Base-by-base conservation (phyloP, 2,113 vertebrate genomes). In the Planiliza haematocheilus region DNA sequence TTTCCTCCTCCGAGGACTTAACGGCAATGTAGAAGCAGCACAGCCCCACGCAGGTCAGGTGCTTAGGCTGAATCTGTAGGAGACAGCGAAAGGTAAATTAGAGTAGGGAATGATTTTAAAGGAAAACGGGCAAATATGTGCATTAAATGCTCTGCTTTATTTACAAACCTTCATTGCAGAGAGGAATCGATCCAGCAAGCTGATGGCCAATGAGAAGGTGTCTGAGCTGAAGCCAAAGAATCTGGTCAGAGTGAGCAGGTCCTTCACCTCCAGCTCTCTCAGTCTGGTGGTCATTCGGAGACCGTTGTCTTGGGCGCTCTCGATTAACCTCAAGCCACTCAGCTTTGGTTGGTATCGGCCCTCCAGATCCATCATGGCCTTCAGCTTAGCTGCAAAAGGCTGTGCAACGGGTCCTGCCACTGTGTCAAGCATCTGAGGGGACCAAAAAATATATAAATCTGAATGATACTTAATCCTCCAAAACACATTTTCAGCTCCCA, bases 21-120 rank as follows among this genome's bases (percentile, higher is more conserved):
- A 97, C 94, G 41, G 97, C 97, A 30, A 99, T 91, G 84, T 98
- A 98, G 88, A 99, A 98, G 79, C 97, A 99, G 91, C 96, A 96
- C 10, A 99, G 92, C 37, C 97, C 97, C 45, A 99, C 96, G 68
- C 97, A 99, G 58, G 97, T 95, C 82, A 99, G 92, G 69, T 99
- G 96, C 81, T 99, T 99, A n/a, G 96, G 95, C 50, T 98, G 97
- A 67, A 99, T 96, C 97, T 99, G 85, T 10, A n/a, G 3, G 52
- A 7, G 12, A 61, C 11, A 34, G 8, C 10, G 6, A 20, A 9
- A 30, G 12, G 6, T 18, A 56, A 20, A 48, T 49, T 24, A 38
- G 30, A 45, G 34, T 65, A n/a, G 0, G 11, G 10, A 63, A 20
- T 8, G 1, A 34, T 10, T 30, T 49, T 34, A 4, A 24, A 77